A percentile compares a stretch with the other conserved stretches of the same genome.
Evolutionary conservation across 1,140 invertebrate species (phyloP).

Genomic region (Phocides pigmalion): DNA sequence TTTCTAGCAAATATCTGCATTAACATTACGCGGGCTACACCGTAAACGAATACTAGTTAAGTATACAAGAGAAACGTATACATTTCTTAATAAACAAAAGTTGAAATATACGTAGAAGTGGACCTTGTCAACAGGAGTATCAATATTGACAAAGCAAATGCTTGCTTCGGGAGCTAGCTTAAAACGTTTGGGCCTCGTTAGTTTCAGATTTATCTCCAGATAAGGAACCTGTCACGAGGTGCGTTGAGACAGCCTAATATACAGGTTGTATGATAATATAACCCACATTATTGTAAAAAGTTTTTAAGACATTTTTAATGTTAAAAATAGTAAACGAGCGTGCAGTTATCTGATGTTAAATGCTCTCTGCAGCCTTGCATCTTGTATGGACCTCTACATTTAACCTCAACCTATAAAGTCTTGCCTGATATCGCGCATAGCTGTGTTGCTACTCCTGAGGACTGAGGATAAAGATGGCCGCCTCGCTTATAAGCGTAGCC

Average conservation of each 20-base stretch:
- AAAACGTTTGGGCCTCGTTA: neutral
- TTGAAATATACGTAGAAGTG: neutral
- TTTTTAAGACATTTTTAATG: neutral
- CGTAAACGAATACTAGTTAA: too few species aligned
- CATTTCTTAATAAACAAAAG: neutral
- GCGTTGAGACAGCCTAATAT: neutral
- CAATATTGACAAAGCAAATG: constrained; percentile 8
- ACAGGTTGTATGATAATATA: neutral
- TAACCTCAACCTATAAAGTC: too few species aligned
- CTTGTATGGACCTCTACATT: too few species aligned
- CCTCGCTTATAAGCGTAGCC: too few species aligned
- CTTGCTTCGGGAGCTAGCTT: constrained; percentile 6
- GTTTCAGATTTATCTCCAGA: constrained; percentile 4
- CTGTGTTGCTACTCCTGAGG: too few species aligned
- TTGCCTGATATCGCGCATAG: too few species aligned
- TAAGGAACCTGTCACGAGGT: constrained; percentile 11
- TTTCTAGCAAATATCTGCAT: too few species aligned
- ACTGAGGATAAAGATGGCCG: too few species aligned
- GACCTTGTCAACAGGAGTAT: neutral
- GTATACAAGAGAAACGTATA: neutral
- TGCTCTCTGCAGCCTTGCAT: too few species aligned
- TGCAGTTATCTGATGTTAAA: too few species aligned
- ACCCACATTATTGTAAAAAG: neutral
- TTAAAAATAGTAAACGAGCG: too few species aligned
- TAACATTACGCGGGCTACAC: too few species aligned